Evolutionary conservation across 2,113 vertebrate species (phyloP).

Genomic region (Girardinichthys multiradiatus): DNA sequence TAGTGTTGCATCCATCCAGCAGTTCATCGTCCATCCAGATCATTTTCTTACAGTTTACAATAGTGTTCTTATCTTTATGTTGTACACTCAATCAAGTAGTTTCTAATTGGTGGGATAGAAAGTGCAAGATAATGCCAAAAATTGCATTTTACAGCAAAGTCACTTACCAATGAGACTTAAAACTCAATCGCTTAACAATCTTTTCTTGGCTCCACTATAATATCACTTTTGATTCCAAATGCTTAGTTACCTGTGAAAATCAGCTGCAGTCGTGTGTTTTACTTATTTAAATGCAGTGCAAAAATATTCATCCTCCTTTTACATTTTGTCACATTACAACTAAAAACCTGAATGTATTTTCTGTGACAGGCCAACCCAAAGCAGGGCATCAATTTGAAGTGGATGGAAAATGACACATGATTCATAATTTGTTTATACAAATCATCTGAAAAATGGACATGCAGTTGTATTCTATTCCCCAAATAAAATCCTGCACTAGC

Average conservation of each 20-base stretch:
- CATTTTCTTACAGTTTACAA: neutral
- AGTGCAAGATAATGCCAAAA: neutral
- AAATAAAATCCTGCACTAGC: no score
- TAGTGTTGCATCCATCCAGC: neutral
- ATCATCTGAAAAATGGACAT: no score
- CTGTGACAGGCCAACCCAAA: no score
- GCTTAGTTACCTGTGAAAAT: neutral
- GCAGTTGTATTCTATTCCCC: no score
- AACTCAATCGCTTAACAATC: neutral
- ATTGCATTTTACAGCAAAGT: neutral
- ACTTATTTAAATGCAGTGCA: no score
- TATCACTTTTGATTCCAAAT: neutral
- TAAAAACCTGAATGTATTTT: no score
- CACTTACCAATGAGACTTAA: neutral
- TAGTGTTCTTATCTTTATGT: neutral
- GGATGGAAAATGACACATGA: no score
- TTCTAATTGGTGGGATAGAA: neutral
- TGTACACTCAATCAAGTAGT: neutral
- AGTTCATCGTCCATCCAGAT: neutral
- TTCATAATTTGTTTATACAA: no score
- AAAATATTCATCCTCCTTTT: no score
- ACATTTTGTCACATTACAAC: no score
- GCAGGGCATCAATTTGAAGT: no score
- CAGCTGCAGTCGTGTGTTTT: neutral
- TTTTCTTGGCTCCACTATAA: neutral